Evolutionary conservation across 2,888 invertebrate genomes (phyloP).

Genomic region (Harpalus rufipes): DNA sequence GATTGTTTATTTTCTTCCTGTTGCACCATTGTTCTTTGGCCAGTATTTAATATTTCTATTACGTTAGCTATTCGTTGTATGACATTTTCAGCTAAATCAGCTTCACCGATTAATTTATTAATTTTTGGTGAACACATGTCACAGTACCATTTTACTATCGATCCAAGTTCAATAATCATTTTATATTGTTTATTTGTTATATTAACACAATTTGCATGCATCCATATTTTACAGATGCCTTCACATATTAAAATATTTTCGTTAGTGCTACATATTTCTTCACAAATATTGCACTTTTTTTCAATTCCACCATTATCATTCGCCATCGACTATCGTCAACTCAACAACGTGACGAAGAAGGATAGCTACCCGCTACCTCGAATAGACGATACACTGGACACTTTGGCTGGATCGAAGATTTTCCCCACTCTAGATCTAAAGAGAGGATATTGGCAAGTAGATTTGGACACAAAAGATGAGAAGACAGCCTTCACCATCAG

Average conservation of each 20-base stretch:
- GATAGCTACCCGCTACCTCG: no score
- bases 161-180: neutral
- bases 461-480: no score
- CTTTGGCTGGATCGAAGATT: no score
- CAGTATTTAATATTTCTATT: slow-evolving; percentile 3
- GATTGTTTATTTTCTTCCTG: neutral
- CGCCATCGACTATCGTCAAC: no score
- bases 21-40: neutral
- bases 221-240: slow-evolving; percentile 2
- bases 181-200: neutral
- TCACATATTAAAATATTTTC: slow-evolving; percentile 7
- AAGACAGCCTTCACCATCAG: no score
- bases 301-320: neutral
- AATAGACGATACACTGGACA: no score
- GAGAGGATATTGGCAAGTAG: no score
- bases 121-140: slow-evolving; percentile 3
- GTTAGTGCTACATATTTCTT: neutral
- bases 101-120: slow-evolving; percentile 11
- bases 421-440: no score
- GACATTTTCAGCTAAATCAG: slow-evolving; percentile 2
- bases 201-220: neutral
- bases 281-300: neutral
- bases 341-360: no score
- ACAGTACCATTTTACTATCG: neutral
- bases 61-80: neutral